phyloP scores from a whole-genome alignment of 2,888 invertebrate species.

The Synanthedon andrenaeformis region DNA sequence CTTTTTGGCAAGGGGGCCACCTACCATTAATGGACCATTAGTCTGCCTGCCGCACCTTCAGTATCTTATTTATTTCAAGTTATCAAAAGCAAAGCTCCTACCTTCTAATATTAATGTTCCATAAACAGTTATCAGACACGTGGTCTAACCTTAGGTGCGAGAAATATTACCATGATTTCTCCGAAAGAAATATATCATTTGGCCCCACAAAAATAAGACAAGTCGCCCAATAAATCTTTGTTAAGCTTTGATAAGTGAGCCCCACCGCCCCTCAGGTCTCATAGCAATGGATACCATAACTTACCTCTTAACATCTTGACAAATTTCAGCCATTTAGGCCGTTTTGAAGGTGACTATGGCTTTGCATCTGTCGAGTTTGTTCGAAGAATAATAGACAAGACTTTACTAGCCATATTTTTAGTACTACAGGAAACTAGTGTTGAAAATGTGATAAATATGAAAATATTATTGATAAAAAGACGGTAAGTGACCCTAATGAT shows the following conservation, averaged over 20 bases:
- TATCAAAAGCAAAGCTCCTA: not conserved
- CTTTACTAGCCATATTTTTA: too few species aligned
- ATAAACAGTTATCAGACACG: not conserved
- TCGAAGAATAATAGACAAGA: not conserved
- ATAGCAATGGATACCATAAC: constrained; percentile 35
- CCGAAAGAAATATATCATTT: constrained; percentile 19
- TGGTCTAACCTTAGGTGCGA: constrained; percentile 1
- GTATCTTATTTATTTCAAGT: not conserved
- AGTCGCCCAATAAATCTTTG: constrained; percentile 35
- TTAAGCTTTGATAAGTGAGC: constrained; percentile 41
- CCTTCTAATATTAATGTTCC: not conserved
- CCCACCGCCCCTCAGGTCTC: constrained; percentile 23
- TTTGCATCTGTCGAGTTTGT: not conserved
- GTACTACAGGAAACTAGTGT: too few species aligned
- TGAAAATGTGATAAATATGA: too few species aligned
- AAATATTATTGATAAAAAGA: too few species aligned
- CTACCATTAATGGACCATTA: not conserved
- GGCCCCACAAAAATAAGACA: constrained; percentile 21
- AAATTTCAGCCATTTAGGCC: constrained; percentile 33
- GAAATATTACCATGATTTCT: constrained; percentile 8
- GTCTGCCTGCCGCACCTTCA: not conserved
- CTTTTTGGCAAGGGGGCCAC: too few species aligned
- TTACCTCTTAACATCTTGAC: constrained; percentile 39
- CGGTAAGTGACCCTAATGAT: too few species aligned
- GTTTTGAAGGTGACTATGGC: constrained; percentile 12